Evolutionary conservation across 2,888 invertebrate species (phyloP), one percentile per base, ranked within the genome.

Genomic region (Stenurella melanura): DNA sequence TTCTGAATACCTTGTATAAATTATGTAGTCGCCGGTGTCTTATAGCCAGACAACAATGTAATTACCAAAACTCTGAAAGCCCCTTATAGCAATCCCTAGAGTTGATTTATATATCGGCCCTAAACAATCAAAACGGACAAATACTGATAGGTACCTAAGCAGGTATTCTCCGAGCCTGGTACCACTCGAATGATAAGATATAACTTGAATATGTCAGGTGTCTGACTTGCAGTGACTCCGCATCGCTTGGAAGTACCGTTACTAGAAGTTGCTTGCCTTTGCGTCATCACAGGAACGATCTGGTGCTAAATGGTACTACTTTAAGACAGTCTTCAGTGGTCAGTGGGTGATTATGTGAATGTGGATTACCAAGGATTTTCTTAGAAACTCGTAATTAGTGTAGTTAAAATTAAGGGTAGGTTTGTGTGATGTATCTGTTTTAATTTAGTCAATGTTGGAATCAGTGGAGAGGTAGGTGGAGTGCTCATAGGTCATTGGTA

Each of bases 191-290:
- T 38, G 64, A 67, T 54, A 54, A 42, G 6, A 21, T 21, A 54
- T 67, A 67, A 67, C 74, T 71, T 50, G 70, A 73, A 57, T 73
- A 64, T 69, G 63, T 78, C 75, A 75, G 73, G 75, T 79, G 57
- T 73, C 64, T 57, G 56, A 58, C 17, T 74, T 77, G 75, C 77
- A 80, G 79, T 78, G 78, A 78, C 76, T 77, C 74, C 78, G 78
- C 78, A 82, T 80, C 78, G 82, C 82, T 83, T 73, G 56, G 72
- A 77, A 72, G 80, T 83, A 83, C 83, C 83, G 83, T 83, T 82
- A 83, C 64, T 54, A 66, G 58, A 66, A 74, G 77, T 77, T 77
- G 73, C 77, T 73, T 70, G 68, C 66, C 70, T 75, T 30, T 50
- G 77, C 79, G 79, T 79, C 76, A 79, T 68, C 71, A n/a, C 50